Conservation (phyloP, 2,113 vertebrate species). For the Plotosus lineatus region DNA sequence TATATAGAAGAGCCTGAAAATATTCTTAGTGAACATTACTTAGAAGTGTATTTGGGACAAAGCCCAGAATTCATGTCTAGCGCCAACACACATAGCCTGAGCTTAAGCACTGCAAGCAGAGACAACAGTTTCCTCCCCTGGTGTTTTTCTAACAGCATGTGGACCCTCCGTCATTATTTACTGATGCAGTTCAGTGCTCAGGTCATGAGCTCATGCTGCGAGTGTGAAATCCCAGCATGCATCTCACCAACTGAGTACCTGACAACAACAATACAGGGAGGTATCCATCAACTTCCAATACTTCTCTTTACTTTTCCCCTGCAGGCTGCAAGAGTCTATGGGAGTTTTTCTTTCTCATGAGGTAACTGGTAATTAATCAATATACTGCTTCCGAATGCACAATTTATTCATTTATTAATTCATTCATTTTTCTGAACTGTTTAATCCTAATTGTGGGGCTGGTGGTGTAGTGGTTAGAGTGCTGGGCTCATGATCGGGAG, state of each 20-base stretch:
- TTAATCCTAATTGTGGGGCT: no score
- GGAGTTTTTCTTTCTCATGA: background rate
- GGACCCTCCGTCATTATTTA: constrained; percentile 19
- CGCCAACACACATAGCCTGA: background rate
- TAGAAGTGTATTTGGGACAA: background rate
- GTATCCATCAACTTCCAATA: constrained; percentile 27
- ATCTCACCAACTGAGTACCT: constrained; percentile 25
- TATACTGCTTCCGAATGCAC: background rate
- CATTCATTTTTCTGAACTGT: no score
- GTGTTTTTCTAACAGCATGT: constrained; percentile 28
- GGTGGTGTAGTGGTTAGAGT: no score
- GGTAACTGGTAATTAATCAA: background rate
- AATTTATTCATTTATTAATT: no score
- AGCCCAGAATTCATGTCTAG: background rate
- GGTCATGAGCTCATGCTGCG: constrained; percentile 25
- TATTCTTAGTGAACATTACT: background rate
- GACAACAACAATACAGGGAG: constrained; percentile 7
- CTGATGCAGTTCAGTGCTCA: constrained; percentile 9
- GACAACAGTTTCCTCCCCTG: constrained; percentile 1
- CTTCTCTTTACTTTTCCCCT: background rate
- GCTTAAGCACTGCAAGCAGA: background rate
- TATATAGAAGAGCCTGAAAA: background rate
- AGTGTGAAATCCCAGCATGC: constrained; percentile 32
- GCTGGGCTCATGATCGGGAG: no score
- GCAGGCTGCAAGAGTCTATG: background rate